These are phyloP conservation scores for Hydrozoanthus tunicans DNA, from an alignment of 64 coral and sea anemone genomes.

Conservation along the genomic window DNA sequence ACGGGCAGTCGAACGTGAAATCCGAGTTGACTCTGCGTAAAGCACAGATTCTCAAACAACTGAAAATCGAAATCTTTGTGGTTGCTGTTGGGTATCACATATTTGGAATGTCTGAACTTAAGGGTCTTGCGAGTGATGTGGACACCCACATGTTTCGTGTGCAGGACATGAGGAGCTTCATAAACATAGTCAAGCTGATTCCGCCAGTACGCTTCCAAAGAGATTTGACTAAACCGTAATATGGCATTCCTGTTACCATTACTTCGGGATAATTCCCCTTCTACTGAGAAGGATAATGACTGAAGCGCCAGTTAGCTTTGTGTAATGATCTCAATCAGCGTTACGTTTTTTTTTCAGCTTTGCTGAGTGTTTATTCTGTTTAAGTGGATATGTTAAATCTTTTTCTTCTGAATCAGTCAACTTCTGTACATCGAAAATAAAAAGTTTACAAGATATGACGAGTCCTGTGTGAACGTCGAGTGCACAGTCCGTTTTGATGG, in stretches of 20 bases:
- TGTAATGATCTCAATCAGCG: no score
- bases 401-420: no score
- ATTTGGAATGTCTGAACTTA: conserved; percentile 25
- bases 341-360: no score
- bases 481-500: no score
- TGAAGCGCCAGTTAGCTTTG: no score
- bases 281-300: no score
- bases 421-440: no score
- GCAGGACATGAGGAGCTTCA: conserved; percentile 5
- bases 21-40: conserved; percentile 27
- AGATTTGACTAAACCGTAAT: not conserved
- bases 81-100: conserved; percentile 32
- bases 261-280: no score
- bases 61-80: conserved; percentile 25
- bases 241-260: not conserved
- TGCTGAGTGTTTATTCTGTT: no score
- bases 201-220: conserved; percentile 9
- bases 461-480: no score
- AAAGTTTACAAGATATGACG: no score
- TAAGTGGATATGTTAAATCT: no score
- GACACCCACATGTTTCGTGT: conserved; percentile 40
- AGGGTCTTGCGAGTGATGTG: not conserved
- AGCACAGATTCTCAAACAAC: not conserved
- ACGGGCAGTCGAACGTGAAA: conserved; percentile 41
- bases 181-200: conserved; percentile 25